Conservation (phyloP, 2,888 invertebrate genomes). For the Hylaea fasciaria region DNA sequence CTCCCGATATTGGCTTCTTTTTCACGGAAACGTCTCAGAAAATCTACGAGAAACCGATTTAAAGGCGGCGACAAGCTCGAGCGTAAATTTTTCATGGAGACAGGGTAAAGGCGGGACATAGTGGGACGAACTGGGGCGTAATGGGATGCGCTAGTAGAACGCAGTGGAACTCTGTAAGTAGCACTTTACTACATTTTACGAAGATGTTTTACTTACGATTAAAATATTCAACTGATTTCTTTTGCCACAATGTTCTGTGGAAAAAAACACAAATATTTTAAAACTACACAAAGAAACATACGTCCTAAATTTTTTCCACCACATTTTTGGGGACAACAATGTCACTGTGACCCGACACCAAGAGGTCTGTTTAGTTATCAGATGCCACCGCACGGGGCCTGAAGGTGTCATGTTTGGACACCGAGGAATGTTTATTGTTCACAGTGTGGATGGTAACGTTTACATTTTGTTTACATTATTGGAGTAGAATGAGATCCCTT, state of each 20-base stretch:
- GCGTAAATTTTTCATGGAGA: constrained; percentile 16
- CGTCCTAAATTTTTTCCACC: constrained; percentile 5
- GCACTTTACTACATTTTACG: neutral
- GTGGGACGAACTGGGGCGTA: neutral
- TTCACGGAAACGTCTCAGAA: constrained; percentile 23
- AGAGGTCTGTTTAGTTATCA: constrained; percentile 22
- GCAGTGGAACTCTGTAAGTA: neutral
- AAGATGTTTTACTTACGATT: neutral
- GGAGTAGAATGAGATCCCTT: neutral
- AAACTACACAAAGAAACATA: too few species aligned
- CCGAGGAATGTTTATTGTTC: constrained; percentile 22
- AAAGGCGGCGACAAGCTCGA: constrained; percentile 18
- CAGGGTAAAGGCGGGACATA: constrained; percentile 7
- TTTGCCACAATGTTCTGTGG: too few species aligned
- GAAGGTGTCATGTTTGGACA: constrained; percentile 19
- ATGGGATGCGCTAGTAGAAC: neutral
- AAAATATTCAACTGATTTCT: too few species aligned
- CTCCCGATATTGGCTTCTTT: constrained; percentile 33
- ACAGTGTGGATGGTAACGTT: constrained; percentile 1
- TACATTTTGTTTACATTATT: constrained; percentile 21
- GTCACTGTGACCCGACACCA: constrained; percentile 15
- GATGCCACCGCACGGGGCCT: constrained; percentile 8
- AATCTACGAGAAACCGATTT: constrained; percentile 28
- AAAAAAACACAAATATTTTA: neutral
- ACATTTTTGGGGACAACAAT: constrained; percentile 21